Percentiles rank a stretch among this genome's conserved stretches.
Evolutionary conservation across 2,888 invertebrate genomes (phyloP).

Genomic region (Heliconius erato): DNA sequence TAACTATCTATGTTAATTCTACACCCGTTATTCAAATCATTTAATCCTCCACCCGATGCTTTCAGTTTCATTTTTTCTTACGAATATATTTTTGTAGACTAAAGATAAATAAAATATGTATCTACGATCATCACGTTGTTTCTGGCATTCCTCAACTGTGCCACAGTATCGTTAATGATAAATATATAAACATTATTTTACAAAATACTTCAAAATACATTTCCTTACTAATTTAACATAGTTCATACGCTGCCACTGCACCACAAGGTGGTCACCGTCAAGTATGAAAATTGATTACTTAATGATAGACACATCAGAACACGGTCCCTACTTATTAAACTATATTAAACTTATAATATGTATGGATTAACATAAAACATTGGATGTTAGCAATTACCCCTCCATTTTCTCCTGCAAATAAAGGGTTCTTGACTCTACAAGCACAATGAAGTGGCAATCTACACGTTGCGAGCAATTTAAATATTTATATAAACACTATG

Average conservation of each 20-base stretch:
- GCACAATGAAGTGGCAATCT: slow-evolving; percentile 47
- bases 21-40: background rate
- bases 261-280: background rate
- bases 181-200: too few relatives aligned
- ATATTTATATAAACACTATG: slow-evolving; percentile 48
- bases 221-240: background rate
- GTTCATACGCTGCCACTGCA: background rate
- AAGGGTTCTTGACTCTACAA: slow-evolving; percentile 51
- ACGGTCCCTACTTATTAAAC: slow-evolving; percentile 26
- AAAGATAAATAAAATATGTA: too few relatives aligned
- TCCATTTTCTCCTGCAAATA: slow-evolving; percentile 52
- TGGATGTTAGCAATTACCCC: slow-evolving; percentile 46
- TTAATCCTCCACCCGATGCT: background rate
- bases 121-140: too few relatives aligned
- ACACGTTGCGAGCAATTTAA: slow-evolving; percentile 40
- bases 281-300: slow-evolving; percentile 27
- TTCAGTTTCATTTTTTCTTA: background rate
- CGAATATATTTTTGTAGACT: too few relatives aligned
- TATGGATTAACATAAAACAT: slow-evolving; percentile 47
- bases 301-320: slow-evolving; percentile 33
- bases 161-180: too few relatives aligned
- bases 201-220: background rate
- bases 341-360: slow-evolving; percentile 27
- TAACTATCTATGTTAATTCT: background rate
- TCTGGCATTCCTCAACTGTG: too few relatives aligned